phyloP scores from a whole-genome alignment of 2,888 invertebrate genomes.

The Lapara coniferarum region DNA sequence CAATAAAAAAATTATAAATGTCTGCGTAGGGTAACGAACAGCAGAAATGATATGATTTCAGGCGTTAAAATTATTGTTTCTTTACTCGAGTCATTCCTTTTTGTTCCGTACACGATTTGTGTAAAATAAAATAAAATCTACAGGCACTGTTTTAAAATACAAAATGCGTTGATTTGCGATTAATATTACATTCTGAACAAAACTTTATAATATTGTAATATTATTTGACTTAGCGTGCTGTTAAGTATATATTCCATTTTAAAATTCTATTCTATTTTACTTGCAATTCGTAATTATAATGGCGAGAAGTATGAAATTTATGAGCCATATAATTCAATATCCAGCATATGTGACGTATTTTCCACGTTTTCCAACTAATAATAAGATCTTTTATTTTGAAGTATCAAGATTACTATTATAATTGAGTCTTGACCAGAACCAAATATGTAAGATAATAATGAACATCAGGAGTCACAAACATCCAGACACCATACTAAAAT shows the following conservation, averaged over 20 bases:
- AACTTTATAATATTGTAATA: too few relatives aligned
- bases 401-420: background rate
- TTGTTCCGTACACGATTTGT: background rate
- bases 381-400: background rate
- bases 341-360: background rate
- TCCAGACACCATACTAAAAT: too few relatives aligned
- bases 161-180: background rate
- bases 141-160: background rate
- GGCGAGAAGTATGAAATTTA: constrained; percentile 11
- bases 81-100: background rate
- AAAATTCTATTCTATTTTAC: background rate
- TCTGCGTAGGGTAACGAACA: background rate
- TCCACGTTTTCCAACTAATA: background rate
- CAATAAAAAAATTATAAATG: too few relatives aligned
- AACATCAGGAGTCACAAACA: too few relatives aligned
- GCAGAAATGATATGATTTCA: background rate
- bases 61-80: background rate
- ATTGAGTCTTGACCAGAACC: too few relatives aligned
- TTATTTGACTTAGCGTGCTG: background rate
- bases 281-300: constrained; percentile 12
- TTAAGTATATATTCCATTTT: constrained; percentile 6
- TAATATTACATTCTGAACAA: background rate
- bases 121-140: background rate
- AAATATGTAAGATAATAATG: too few relatives aligned
- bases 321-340: constrained; percentile 26